Conservation (phyloP, 1,140 invertebrate species). For the Neuroterus valhalla region DNA sequence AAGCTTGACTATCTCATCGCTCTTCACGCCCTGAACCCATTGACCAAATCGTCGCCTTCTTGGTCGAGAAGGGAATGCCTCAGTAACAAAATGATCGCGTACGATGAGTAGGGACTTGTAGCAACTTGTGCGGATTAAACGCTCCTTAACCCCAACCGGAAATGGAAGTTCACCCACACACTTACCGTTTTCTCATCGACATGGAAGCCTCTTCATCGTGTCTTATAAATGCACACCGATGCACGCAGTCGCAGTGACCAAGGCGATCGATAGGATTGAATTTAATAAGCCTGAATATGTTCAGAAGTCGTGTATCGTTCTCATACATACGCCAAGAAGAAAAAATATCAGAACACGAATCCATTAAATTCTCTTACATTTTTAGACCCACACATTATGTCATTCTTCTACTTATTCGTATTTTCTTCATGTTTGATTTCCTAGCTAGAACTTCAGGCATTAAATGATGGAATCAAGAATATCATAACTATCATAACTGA, state of each 20-base stretch:
- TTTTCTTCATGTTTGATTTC: no score
- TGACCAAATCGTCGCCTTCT: conserved; percentile 42
- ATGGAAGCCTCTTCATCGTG: conserved; percentile 17
- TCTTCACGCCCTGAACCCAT: conserved; percentile 54
- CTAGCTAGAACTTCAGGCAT: no score
- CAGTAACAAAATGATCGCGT: conserved; percentile 26
- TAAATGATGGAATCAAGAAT: no score
- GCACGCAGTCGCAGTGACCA: conserved; percentile 21
- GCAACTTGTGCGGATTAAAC: conserved; percentile 60
- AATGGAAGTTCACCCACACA: conserved; percentile 45
- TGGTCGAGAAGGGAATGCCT: conserved; percentile 28
- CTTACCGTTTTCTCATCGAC: conserved; percentile 32
- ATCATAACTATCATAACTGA: no score
- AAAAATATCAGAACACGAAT: conserved; percentile 12
- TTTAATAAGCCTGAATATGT: conserved; percentile 41
- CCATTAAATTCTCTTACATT: no score
- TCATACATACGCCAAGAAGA: conserved; percentile 17
- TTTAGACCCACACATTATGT: no score
- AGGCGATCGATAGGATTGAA: conserved; percentile 40
- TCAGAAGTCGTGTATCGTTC: conserved; percentile 19
- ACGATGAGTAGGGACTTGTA: conserved; percentile 29
- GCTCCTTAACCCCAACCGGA: conserved; percentile 58
- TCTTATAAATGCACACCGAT: conserved; percentile 24
- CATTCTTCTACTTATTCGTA: no score
- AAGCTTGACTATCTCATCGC: conserved; percentile 64